Evolutionary conservation across 2,113 vertebrate species (phyloP), one percentile per base, ranked within the genome.

Genomic region (Melanostigma gelatinosum): DNA sequence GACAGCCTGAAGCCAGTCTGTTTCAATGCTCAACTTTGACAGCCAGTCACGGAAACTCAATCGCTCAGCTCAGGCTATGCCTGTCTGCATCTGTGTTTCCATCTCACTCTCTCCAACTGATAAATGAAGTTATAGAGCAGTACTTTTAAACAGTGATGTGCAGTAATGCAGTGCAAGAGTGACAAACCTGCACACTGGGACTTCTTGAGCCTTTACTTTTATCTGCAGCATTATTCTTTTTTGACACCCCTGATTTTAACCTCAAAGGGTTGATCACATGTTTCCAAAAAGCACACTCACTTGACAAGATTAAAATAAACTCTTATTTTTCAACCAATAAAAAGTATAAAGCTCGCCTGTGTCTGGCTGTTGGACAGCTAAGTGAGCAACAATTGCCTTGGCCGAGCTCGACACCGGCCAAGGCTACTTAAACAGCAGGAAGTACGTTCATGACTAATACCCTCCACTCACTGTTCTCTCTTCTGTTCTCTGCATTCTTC

Each of bases 311-410:
- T 18, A 20, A 60, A 72, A 67, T 42, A 63, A 71, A 61, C 40
- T 80, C 34, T 75, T 68, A 66, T 32, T 73, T 84, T 79, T 85
- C 46, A 42, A 15, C 61, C 50, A 71, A 54, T 9, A 22, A 22
- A 50, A 50, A 20, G 48, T 3, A 20, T 72, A 13, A 71, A 42
- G 60, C 34, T 55, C 0, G 73, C 73, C 65, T 65, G 69, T 62
- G 81, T 77, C 61, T 75, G 77, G 72, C 82, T 70, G 70, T 85
- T 78, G 87, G 87, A 91, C 88, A 89, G 74, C 75, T 87, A 89
- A 89, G 86, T 86, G 72, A 88, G 78, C 72, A 81, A 82, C 86
- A 85, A 88, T 85, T 89, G 75, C 70, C 72, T 66, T 87, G 86
- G 80, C 82, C 0, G 16, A 24, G 57, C 64, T 88, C 89, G 81